Base-by-base conservation (phyloP, 1,140 invertebrate species). In the Chlorops oryzae region DNA sequence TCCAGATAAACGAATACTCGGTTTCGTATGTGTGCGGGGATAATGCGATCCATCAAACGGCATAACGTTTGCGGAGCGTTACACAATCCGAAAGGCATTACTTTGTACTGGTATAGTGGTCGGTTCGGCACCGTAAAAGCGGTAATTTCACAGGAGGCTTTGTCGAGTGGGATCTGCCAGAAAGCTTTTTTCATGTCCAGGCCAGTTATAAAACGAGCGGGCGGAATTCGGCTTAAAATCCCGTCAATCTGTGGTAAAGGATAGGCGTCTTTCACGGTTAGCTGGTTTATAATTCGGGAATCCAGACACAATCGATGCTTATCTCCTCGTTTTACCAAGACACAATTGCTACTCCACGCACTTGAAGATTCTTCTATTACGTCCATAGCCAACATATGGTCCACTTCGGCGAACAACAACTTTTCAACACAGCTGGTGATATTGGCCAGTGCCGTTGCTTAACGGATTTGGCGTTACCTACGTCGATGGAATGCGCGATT, bases 211-310 rank as follows among this genome's bases (percentile, higher is more conserved):
- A 57, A 69, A 17, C 58, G 60, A 2, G 56, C 48, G 10, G 63
- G 70, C 2, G 52, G 42, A 13, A 78, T 40, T 2, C 44, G 53
- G 40, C 65, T 57, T 2, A 80, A 51, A 10, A 59, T 61, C 10
- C 73, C 66, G 18, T 75, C 67, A 6, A 77, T 76, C 5, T 63
- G 47, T 0, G 77, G 76, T n/a, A 80, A 46, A 0, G 77, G 77
- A 58, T 71, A 79, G 12, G 55, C 52, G 47, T 78, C 74, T 39
- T 59, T 57, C 22, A 0, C 42, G 44, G 53, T 80, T 80, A 0
- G 79, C 0, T 44, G 44, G 53, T 80, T 80, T 0, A 79, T 42
- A 15, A 44, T n/a, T 9, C 74, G 39, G 39, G 69, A 80, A 55
- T 80, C 77, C 2, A 78, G 54, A 52, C 74, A 76, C 17, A 77